A percentile compares a stretch with the other conserved stretches of the same genome.
phyloP scores from a whole-genome alignment of 1,140 invertebrate species.

The Pachyrhynchus sulphureomaculatus region DNA sequence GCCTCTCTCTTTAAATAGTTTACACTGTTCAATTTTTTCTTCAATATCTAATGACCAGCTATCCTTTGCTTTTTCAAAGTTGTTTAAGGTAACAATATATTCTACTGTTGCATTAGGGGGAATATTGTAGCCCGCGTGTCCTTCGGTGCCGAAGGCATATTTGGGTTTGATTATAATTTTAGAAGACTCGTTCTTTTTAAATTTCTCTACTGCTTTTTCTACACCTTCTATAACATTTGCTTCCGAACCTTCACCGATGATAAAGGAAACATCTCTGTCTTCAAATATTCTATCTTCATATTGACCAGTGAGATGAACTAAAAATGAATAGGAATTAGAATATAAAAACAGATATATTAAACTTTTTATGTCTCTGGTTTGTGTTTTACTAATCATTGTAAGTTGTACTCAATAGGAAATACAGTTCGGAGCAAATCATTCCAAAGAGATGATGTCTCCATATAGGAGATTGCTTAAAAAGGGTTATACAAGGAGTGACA shows the following conservation, averaged over 20 bases:
- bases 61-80: constrained; percentile 81
- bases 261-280: constrained; percentile 79
- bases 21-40: constrained; percentile 80
- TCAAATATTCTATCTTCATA: constrained; percentile 69
- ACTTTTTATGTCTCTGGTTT: too few species aligned
- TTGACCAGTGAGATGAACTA: constrained; percentile 79
- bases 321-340: too few species aligned
- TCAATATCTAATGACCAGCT: constrained; percentile 77
- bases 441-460: too few species aligned
- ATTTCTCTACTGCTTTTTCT: constrained; percentile 81
- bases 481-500: too few species aligned
- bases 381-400: too few species aligned
- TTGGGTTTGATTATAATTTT: constrained; percentile 72
- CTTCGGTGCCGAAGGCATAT: constrained; percentile 79
- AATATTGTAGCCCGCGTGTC: constrained; percentile 71
- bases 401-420: too few species aligned
- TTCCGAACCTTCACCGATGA: constrained; percentile 82
- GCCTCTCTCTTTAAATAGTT: constrained; percentile 86
- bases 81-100: constrained; percentile 79
- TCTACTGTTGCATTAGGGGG: constrained; percentile 77
- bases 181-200: constrained; percentile 81
- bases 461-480: too few species aligned
- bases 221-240: constrained; percentile 76
- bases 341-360: too few species aligned
- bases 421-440: too few species aligned